A percentile compares a stretch with the other conserved stretches of the same genome.
Evolutionary conservation across 2,113 vertebrate species (phyloP).

Genomic region (Perca flavescens): DNA sequence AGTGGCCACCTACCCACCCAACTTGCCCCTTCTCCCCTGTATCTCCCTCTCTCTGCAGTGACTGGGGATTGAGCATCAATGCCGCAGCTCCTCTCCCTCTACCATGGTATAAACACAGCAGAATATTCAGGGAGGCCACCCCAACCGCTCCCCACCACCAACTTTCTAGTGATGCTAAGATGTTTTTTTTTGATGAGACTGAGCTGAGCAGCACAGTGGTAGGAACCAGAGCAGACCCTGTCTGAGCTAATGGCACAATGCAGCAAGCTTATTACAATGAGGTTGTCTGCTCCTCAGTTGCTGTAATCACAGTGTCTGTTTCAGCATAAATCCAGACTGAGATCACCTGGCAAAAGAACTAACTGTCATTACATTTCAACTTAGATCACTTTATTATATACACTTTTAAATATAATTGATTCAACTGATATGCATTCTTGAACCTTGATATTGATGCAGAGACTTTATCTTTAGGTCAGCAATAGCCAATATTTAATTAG

Average conservation of each 20-base stretch:
- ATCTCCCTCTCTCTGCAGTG: conserved; percentile 3
- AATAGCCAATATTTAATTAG: too few species aligned
- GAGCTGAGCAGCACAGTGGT: conserved; percentile 26
- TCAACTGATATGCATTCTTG: too few species aligned
- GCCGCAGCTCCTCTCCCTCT: conserved; percentile 10
- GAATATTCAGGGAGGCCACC: conserved; percentile 42
- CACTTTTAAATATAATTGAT: too few species aligned
- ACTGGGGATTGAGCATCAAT: conserved; percentile 21
- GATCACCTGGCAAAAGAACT: neutral
- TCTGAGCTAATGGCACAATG: conserved; percentile 7
- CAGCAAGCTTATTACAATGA: conserved; percentile 40
- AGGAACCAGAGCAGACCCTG: conserved; percentile 1
- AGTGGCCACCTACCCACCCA: conserved; percentile 33
- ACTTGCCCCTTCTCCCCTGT: too few species aligned
- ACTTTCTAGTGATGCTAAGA: conserved; percentile 55
- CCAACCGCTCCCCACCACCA: neutral
- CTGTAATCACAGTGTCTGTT: conserved; percentile 43
- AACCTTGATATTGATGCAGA: too few species aligned
- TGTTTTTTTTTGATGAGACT: conserved; percentile 53
- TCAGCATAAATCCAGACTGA: neutral
- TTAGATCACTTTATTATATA: too few species aligned
- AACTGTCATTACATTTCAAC: neutral
- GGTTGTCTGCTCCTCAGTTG: conserved; percentile 25
- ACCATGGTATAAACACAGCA: conserved; percentile 5
- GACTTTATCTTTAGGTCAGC: too few species aligned